These are phyloP conservation scores for Zophobas atratus DNA, from an alignment of 1,140 invertebrate genomes.

Conservation along the genomic window DNA sequence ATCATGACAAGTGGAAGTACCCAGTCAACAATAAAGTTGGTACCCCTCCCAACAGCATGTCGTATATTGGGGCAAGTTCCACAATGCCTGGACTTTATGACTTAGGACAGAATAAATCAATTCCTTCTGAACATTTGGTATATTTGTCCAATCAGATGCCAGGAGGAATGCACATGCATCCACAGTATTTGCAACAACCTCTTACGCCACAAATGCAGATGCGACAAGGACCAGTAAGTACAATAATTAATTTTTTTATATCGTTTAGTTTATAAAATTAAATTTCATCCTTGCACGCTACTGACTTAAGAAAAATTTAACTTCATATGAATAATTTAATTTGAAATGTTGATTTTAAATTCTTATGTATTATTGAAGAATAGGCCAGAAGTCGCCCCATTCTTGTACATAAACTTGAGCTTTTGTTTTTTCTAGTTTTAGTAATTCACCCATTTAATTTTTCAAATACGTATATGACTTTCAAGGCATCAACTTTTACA, in stretches of 20 bases:
- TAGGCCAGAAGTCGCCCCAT: no score
- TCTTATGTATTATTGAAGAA: no score
- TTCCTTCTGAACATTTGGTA: constrained; percentile 75
- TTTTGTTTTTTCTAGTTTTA: no score
- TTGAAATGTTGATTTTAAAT: no score
- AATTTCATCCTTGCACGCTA: no score
- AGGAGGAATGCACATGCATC: constrained; percentile 74
- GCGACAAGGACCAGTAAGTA: constrained; percentile 61
- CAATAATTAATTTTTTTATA: neutral
- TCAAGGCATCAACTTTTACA: no score
- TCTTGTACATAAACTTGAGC: no score
- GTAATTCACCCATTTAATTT: no score
- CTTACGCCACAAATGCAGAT: constrained; percentile 73
- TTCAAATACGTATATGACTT: no score
- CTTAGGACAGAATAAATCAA: constrained; percentile 71
- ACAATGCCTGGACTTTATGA: constrained; percentile 72
- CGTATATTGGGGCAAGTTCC: constrained; percentile 72
- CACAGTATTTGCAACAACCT: constrained; percentile 76
- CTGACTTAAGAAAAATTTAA: no score
- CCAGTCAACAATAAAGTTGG: constrained; percentile 67
- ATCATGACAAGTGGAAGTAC: constrained; percentile 82
- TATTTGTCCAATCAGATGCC: constrained; percentile 77
- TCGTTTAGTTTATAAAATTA: no score
- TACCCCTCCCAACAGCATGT: constrained; percentile 75
- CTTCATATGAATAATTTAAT: no score